phyloP scores from a whole-genome alignment of 2,888 invertebrate species.

The Nephrotoma appendiculata region DNA sequence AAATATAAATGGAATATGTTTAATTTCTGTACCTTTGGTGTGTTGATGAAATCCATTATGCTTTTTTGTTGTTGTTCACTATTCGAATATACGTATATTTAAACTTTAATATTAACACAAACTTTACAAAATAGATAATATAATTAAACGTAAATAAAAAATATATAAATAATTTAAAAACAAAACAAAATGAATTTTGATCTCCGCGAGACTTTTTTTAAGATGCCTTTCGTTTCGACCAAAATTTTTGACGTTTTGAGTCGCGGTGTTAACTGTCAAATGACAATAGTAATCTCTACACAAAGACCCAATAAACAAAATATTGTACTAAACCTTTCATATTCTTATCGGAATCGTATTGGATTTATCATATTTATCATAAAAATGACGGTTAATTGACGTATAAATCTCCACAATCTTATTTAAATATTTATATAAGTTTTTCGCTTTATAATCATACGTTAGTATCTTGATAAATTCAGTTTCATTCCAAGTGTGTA shows the following conservation, averaged over 20 bases:
- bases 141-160: not conserved
- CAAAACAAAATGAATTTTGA: not conserved
- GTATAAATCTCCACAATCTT: not conserved
- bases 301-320: not conserved
- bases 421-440: not conserved
- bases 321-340: not conserved
- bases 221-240: not conserved
- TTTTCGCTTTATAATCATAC: not conserved
- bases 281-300: not conserved
- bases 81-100: no score
- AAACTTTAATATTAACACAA: not conserved
- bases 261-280: not conserved
- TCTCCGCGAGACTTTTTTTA: not conserved
- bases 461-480: not conserved
- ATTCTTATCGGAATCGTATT: not conserved
- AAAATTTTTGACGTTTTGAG: not conserved
- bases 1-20: not conserved
- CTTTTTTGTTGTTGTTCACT: not conserved
- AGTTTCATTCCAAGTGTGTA: not conserved
- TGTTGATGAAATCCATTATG: not conserved
- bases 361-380: not conserved
- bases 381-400: not conserved
- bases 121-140: not conserved
- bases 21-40: not conserved
- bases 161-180: not conserved